phyloP scores from a whole-genome alignment of 1,140 invertebrate genomes.

The Zaprionus kolodkinae region DNA sequence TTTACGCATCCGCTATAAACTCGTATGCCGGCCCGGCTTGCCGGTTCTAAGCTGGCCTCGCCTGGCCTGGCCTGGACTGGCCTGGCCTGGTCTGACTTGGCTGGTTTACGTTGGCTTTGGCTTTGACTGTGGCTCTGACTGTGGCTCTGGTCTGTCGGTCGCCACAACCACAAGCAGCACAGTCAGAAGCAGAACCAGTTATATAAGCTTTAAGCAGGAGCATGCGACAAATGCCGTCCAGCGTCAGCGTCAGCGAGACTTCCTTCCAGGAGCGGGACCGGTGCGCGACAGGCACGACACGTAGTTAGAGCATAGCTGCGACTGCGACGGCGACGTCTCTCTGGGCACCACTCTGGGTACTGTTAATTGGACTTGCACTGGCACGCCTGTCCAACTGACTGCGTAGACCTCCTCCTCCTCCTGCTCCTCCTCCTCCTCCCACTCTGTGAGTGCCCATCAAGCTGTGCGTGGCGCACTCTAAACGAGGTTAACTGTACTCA shows the following conservation, averaged over 20 bases:
- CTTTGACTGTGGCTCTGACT: too few species aligned
- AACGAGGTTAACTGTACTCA: constrained; percentile 78
- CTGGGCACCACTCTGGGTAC: constrained; percentile 57
- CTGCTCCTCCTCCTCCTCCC: background rate
- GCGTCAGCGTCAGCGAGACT: constrained; percentile 37
- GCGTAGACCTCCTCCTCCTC: background rate
- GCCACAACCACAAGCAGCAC: constrained; percentile 55
- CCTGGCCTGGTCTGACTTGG: background rate
- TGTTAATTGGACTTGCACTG: constrained; percentile 75
- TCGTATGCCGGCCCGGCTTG: constrained; percentile 71
- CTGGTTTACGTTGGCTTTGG: background rate
- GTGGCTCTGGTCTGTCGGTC: constrained; percentile 45
- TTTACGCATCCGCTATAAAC: constrained; percentile 84
- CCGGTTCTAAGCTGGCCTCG: constrained; percentile 54
- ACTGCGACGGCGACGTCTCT: constrained; percentile 34
- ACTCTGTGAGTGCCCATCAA: constrained; percentile 31
- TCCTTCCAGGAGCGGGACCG: constrained; percentile 61
- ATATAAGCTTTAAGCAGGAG: constrained; percentile 74
- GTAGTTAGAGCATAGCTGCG: constrained; percentile 41
- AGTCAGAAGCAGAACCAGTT: constrained; percentile 60
- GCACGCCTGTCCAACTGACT: constrained; percentile 34
- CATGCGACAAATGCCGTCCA: constrained; percentile 73
- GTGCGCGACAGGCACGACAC: constrained; percentile 48
- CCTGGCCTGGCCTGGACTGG: constrained; percentile 11
- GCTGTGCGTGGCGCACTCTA: constrained; percentile 74